Conservation (phyloP, 2,888 invertebrate species). For the Meghimatium bilineatum region DNA sequence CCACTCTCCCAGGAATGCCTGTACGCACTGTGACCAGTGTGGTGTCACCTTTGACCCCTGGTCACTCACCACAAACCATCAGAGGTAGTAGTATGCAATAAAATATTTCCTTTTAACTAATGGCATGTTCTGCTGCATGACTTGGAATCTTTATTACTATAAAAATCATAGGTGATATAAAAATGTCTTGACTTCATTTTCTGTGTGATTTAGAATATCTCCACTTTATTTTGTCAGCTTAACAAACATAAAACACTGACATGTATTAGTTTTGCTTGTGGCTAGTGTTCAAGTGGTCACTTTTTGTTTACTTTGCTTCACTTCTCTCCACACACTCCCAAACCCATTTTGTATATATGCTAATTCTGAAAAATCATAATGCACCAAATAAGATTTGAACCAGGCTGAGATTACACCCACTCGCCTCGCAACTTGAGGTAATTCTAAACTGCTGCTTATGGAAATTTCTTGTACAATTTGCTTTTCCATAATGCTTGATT, state of each 20-base stretch:
- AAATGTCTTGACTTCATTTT: too few species aligned
- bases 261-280: neutral
- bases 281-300: neutral
- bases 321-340: too few species aligned
- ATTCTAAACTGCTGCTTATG: too few species aligned
- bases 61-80: slow-evolving; percentile 50
- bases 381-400: too few species aligned
- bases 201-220: too few species aligned
- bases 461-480: too few species aligned
- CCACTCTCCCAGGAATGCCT: slow-evolving; percentile 41
- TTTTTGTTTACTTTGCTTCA: neutral
- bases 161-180: neutral
- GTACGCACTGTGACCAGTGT: slow-evolving; percentile 48
- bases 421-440: too few species aligned
- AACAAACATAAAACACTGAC: neutral
- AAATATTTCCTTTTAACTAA: slow-evolving; percentile 5
- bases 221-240: too few species aligned
- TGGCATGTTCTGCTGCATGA: neutral
- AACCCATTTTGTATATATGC: too few species aligned
- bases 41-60: slow-evolving; percentile 50
- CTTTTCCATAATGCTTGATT: too few species aligned
- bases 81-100: slow-evolving; percentile 49
- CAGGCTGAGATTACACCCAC: too few species aligned
- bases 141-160: slow-evolving; percentile 5
- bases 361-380: too few species aligned